Conservation (phyloP, 2,888 invertebrate genomes). For the Willowsia nigromaculata region DNA sequence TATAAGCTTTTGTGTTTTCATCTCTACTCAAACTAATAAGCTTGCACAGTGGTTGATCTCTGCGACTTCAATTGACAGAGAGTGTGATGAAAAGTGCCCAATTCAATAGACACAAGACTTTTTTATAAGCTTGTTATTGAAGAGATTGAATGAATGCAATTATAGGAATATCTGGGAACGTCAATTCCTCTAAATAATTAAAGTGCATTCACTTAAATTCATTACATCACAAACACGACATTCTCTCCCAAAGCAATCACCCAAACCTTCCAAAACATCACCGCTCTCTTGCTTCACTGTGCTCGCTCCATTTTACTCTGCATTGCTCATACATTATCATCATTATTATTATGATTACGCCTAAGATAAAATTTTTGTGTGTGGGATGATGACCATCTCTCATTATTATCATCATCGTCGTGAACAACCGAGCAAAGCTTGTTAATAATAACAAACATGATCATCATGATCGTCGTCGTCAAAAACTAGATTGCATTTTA, state of each 20-base stretch:
- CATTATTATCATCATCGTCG: conserved; percentile 43
- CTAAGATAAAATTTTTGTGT: conserved; percentile 59
- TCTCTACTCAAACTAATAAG: neutral
- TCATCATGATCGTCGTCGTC: conserved; percentile 7
- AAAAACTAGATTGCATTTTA: conserved; percentile 64
- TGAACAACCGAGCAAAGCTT: conserved; percentile 28
- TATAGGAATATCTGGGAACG: conserved; percentile 18
- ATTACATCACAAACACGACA: conserved; percentile 47
- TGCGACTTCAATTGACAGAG: conserved; percentile 52
- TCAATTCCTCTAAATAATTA: conserved; percentile 12
- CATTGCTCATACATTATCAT: neutral
- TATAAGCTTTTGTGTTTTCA: neutral
- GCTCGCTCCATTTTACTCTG: conserved; percentile 7
- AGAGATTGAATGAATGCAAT: neutral
- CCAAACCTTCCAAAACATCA: neutral
- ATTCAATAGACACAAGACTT: conserved; percentile 16
- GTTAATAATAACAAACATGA: conserved; percentile 57
- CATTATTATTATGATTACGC: conserved; percentile 47
- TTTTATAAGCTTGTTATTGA: neutral
- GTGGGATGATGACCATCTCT: conserved; percentile 60
- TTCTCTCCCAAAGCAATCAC: neutral
- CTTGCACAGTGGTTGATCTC: conserved; percentile 53
- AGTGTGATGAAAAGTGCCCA: conserved; percentile 8
- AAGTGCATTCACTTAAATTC: conserved; percentile 52
- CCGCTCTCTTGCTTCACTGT: neutral